phyloP scores from a whole-genome alignment of 2,888 invertebrate species.

The Augochlorella aurata region DNA sequence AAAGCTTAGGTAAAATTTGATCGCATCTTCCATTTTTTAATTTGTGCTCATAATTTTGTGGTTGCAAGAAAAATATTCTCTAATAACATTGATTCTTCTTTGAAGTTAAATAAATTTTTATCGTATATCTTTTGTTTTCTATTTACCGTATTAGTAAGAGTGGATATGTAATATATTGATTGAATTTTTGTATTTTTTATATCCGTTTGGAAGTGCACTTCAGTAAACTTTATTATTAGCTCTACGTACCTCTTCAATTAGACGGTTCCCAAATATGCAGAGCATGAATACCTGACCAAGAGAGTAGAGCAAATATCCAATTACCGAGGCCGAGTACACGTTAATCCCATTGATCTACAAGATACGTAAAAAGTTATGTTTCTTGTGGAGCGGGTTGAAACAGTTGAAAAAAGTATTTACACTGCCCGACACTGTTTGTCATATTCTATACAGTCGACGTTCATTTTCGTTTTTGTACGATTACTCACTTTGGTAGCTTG shows the following conservation, averaged over 20 bases:
- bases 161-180: no score
- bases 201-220: no score
- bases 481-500: conserved; percentile 90
- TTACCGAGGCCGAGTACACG: conserved; percentile 89
- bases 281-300: conserved; percentile 93
- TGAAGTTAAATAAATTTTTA: no score
- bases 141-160: no score
- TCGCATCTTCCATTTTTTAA: no score
- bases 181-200: no score
- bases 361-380: conserved; percentile 7
- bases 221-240: neutral
- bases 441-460: neutral
- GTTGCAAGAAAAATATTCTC: no score
- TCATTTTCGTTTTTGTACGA: neutral
- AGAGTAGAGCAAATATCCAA: conserved; percentile 91
- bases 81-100: no score
- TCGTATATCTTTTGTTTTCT: no score
- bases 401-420: neutral
- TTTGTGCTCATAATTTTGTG: no score
- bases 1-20: no score
- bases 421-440: neutral
- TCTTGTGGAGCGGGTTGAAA: neutral
- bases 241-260: conserved; percentile 90
- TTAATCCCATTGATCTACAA: conserved; percentile 88
- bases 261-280: conserved; percentile 92